Conservation (phyloP, 2,113 vertebrate species). For the Pelecanoides urinatrix region DNA sequence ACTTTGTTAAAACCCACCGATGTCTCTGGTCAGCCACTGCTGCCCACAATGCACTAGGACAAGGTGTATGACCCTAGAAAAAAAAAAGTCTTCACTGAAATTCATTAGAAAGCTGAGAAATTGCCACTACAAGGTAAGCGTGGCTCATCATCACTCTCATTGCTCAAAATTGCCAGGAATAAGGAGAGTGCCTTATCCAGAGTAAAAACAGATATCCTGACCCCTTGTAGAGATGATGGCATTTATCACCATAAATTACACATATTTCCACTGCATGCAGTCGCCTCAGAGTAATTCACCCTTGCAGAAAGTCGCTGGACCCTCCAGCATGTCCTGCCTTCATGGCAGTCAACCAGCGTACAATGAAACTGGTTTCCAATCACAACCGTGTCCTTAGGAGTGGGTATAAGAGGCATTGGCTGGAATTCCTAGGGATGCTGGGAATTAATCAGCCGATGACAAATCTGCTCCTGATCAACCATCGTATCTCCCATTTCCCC, state of each 20-base stretch:
- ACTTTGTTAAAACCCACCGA: background rate
- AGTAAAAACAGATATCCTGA: background rate
- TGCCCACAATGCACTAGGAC: background rate
- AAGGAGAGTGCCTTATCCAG: background rate
- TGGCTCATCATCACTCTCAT: background rate
- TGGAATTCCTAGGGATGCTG: background rate
- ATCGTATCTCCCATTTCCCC: background rate
- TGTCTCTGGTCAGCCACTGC: background rate
- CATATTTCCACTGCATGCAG: too few relatives aligned
- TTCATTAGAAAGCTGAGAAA: background rate
- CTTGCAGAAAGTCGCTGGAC: background rate
- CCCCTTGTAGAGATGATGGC: background rate
- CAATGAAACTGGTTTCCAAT: accelerated
- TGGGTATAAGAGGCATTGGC: background rate
- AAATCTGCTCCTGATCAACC: background rate
- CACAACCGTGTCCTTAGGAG: background rate
- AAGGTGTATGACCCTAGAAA: background rate
- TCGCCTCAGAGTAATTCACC: background rate
- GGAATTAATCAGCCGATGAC: background rate
- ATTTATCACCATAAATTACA: background rate
- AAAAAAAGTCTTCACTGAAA: background rate
- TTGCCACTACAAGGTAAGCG: background rate
- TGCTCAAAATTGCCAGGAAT: background rate
- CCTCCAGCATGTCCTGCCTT: background rate
- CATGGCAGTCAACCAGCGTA: background rate